Conservation (phyloP, 2,797 vertebrate genomes). For the Bryconaethiops microstoma region DNA sequence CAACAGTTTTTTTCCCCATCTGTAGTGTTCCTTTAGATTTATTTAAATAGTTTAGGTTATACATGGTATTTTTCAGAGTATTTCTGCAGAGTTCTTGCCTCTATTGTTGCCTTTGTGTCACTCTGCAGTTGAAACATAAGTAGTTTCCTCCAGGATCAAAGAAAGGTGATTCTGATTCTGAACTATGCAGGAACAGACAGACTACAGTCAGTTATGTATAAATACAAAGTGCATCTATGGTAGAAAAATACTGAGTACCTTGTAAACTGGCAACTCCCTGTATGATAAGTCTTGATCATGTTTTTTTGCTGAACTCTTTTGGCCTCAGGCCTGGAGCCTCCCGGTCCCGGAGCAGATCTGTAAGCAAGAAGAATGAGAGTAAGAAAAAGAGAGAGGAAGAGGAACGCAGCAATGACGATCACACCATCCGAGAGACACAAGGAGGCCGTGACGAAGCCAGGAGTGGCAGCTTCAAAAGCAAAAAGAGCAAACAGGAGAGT, state of each 20-base stretch:
- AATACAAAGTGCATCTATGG: no score
- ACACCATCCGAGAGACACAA: conserved; percentile 67
- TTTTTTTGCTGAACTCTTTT: background rate
- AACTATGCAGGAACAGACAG: no score
- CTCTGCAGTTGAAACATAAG: no score
- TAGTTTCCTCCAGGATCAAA: no score
- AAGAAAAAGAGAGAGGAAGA: conserved; percentile 56
- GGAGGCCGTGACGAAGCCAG: conserved; percentile 74
- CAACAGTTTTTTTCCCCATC: no score
- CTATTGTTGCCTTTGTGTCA: no score
- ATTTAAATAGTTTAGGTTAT: no score
- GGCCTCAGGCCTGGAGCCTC: conserved; percentile 80
- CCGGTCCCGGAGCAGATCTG: conserved; percentile 85
- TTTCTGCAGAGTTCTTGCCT: no score
- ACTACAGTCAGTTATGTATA: no score
- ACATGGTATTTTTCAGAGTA: no score
- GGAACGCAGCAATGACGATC: conserved; percentile 77
- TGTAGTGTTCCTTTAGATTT: no score
- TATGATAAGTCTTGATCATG: conserved; percentile 64
- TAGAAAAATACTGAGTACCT: background rate
- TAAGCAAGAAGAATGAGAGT: conserved; percentile 21
- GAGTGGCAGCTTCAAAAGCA: conserved; percentile 82
- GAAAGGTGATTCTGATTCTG: no score
- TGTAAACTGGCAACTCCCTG: background rate
- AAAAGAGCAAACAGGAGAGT: conserved; percentile 82